Evolutionary conservation across 2,888 invertebrate species (phyloP).

Genomic region (Crematogaster levior): DNA sequence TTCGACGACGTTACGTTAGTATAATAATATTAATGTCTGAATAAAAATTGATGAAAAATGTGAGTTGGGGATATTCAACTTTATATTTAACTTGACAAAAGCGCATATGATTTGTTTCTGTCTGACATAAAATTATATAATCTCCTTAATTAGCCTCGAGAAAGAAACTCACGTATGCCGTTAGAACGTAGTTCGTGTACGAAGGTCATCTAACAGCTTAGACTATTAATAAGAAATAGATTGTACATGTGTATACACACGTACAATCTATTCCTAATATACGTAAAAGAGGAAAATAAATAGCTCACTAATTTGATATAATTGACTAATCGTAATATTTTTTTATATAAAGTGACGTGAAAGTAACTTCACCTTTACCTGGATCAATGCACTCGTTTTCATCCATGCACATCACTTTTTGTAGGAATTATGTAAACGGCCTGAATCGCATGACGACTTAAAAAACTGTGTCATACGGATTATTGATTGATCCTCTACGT

Average conservation of each 20-base stretch:
- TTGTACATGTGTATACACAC: neutral
- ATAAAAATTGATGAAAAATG: neutral
- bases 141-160: neutral
- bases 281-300: neutral
- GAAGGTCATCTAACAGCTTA: conserved; percentile 12
- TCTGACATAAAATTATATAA: neutral
- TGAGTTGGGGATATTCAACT: neutral
- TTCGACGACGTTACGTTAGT: neutral
- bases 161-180: neutral
- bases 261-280: neutral
- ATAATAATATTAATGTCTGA: neutral
- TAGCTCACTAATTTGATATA: neutral
- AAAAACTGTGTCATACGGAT: neutral
- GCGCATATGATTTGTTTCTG: neutral
- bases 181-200: neutral
- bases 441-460: neutral
- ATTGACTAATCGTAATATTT: conserved; percentile 1
- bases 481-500: conserved; percentile 29
- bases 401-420: neutral
- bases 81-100: neutral
- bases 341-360: neutral
- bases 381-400: neutral
- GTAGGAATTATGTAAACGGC: conserved; percentile 4
- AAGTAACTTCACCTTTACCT: neutral
- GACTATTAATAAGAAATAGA: conserved; percentile 14